Base-by-base conservation (phyloP, 2,797 vertebrate species). In the Myoxocephalus aenaeus region DNA sequence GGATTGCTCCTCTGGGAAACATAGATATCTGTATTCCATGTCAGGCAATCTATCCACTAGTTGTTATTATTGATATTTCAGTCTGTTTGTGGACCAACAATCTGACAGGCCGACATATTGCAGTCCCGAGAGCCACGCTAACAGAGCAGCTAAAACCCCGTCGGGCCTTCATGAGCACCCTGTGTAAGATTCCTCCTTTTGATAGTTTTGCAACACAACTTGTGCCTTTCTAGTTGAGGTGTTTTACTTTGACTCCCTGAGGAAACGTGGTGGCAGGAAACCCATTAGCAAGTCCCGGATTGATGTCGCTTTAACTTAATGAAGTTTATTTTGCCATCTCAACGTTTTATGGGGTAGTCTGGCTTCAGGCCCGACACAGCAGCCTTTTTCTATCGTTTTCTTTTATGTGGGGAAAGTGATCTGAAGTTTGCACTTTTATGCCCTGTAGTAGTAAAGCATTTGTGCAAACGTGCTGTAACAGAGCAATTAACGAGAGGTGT, bases 221-320 rank as follows among this genome's bases (percentile, higher is more conserved):
- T 63, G 17, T 17, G 12, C 48, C 12, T 32, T 65, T 70, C 46
- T 34, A 13, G 36, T 66, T 36, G 0, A 63, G 10, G 6, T 72
- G 59, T 70, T 79, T 79, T 51, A 46, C 59, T 71, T 42, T 74
- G 42, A 82, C 29, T 77, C 68, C 66, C 56, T 1, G 17, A 67
- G 61, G 59, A 68, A 75, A 48, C 46, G 44, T 10, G 14, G 32
- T 54, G 67, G 34, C 27, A 68, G 36, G 14, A 40, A 72, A 75
- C 25, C 15, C 34, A 34, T 72, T 50, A 65, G 0, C 20, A 22
- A 22, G 59, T 48, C 57, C 57, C 56, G 27, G 14, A 61, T 53
- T 56, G 4, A 73, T 78, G 57, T n/a, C 1, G 32, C 38, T 13
- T 53, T 59, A 64, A 1, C 59, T 48, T 50, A 64, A 75, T 79